These are phyloP conservation scores for Sinotaia quadrata DNA, from an alignment of 2,888 invertebrate genomes.

Conservation along the genomic window DNA sequence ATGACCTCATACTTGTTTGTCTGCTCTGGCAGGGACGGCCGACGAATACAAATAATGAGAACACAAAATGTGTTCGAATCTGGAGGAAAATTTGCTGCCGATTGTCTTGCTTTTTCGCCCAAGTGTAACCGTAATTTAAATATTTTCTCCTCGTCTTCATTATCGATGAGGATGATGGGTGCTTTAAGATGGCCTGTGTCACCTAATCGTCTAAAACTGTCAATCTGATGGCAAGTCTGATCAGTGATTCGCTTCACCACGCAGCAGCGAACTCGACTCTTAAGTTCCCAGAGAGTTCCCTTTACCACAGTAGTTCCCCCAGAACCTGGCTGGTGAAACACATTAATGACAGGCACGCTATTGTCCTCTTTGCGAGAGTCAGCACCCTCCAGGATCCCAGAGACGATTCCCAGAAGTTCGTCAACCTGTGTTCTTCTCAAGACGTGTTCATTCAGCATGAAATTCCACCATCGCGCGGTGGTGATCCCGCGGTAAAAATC, in stretches of 20 bases:
- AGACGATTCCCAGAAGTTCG: constrained; percentile 30
- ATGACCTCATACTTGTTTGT: not conserved
- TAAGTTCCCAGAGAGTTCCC: constrained; percentile 54
- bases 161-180: constrained; percentile 51
- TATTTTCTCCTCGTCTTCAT: constrained; percentile 47
- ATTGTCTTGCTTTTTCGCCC: constrained; percentile 34
- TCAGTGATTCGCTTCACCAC: constrained; percentile 48
- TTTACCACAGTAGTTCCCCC: constrained; percentile 57
- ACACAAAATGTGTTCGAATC: constrained; percentile 41
- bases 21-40: constrained; percentile 17
- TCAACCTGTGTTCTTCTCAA: constrained; percentile 38
- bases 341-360: constrained; percentile 39
- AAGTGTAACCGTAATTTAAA: constrained; percentile 31
- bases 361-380: constrained; percentile 33
- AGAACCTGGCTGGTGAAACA: constrained; percentile 58
- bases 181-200: constrained; percentile 45
- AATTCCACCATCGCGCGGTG: constrained; percentile 59
- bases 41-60: constrained; percentile 38
- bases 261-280: constrained; percentile 48
- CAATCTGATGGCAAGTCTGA: constrained; percentile 50
- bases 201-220: constrained; percentile 42
- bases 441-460: constrained; percentile 50
- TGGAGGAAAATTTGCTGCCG: constrained; percentile 2
- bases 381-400: constrained; percentile 30
- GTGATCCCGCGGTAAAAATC: constrained; percentile 46